These are phyloP conservation scores for Shargacucullia verbasci DNA, from an alignment of 2,888 invertebrate species.

Conservation along the genomic window DNA sequence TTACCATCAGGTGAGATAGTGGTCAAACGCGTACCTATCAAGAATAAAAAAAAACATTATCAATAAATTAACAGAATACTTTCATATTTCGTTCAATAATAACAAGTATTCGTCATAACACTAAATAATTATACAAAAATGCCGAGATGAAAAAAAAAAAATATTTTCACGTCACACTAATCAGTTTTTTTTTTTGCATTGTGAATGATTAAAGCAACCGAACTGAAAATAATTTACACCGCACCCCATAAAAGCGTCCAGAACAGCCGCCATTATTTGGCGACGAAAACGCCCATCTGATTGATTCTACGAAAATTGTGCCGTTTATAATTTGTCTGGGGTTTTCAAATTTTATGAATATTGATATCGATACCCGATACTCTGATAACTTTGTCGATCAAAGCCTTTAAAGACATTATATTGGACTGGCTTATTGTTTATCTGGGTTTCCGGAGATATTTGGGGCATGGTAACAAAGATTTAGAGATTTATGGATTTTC, in stretches of 20 bases:
- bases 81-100: too few species aligned
- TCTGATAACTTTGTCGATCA: constrained; percentile 13
- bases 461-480: neutral
- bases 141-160: too few species aligned
- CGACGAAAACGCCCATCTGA: constrained; percentile 2
- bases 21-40: too few species aligned
- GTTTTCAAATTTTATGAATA: constrained; percentile 36
- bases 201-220: neutral
- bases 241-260: neutral
- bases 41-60: too few species aligned
- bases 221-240: neutral
- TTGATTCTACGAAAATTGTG: constrained; percentile 23
- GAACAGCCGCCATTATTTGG: constrained; percentile 1
- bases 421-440: constrained; percentile 10
- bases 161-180: too few species aligned
- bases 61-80: too few species aligned
- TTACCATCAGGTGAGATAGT: too few species aligned
- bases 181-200: too few species aligned
- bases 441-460: neutral
- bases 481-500: neutral
- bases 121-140: too few species aligned
- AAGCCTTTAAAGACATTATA: constrained; percentile 11
- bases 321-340: constrained; percentile 22
- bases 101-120: too few species aligned
- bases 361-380: constrained; percentile 23